Evolutionary conservation across 2,888 invertebrate species (phyloP), one percentile per base, ranked within the genome.

Genomic region (Spilarctia lutea): DNA sequence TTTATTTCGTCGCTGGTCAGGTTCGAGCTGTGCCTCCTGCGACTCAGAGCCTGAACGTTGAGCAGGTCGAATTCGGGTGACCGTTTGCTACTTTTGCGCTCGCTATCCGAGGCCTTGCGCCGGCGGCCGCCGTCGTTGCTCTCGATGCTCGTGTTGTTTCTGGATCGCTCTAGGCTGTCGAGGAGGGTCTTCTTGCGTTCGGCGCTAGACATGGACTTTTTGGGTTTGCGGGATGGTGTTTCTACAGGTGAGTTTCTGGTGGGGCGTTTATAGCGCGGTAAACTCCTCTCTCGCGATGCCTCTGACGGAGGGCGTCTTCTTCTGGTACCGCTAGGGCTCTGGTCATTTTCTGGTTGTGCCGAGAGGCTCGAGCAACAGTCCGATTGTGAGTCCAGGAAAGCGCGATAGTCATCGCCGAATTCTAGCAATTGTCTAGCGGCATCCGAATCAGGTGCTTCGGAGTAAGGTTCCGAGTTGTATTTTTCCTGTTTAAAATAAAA

Each of bases 371-470:
- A 98, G 94, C 98, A 98, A 90, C 97, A 97, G 94, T 98, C 98
- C 0, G 98, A 98, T 89, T 98, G 98, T 79, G 98, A 98, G 94
- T 98, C 98, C 71, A 99, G 96, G 94, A 97, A 98, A 87, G 98
- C 98, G 90, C 98, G 96, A 94, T 99, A 99, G 93, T 99, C 98
- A 91, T 99, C 98, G 52, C 98, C 98, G 90, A 98, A 98, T 89
- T 98, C 98, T 81, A 98, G 94, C 30, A 98, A 94, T 79, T 97
- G 97, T 76, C 98, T 96, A 63, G 98, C 98, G 52, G 98, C 97
- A 93, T 98, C 98, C 2, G 98, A 97, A 91, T 99, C 98, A 11
- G 97, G 97, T 6, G 97, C 96, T 94, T 99, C 99, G 75, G 98
- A 98, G 92, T 98, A 98, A 42, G 98, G 97, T 91, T 99, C 99